Conservation (phyloP, 92 coral and sea anemone species). For the Metridium senile region DNA sequence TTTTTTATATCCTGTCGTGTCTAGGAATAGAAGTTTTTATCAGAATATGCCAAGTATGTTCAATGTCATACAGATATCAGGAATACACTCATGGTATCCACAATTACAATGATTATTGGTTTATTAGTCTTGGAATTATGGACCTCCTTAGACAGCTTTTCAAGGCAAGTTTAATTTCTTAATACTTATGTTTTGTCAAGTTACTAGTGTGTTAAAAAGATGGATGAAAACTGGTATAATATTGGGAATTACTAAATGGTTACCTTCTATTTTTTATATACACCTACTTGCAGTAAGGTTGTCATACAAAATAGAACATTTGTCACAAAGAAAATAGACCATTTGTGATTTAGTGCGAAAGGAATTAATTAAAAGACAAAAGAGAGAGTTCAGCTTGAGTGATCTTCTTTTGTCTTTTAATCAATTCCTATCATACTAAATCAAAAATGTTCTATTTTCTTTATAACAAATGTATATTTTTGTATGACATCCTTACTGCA, state of each 20-base stretch:
- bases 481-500: too few species aligned
- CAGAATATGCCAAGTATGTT: neutral
- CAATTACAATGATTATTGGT: slow-evolving; percentile 35
- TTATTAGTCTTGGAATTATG: slow-evolving; percentile 30
- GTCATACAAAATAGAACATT: too few species aligned
- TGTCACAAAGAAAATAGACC: too few species aligned
- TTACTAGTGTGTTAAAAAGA: neutral
- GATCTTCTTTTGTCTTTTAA: too few species aligned
- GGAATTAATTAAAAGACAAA: too few species aligned
- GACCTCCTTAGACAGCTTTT: slow-evolving; percentile 32
- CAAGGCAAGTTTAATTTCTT: slow-evolving; percentile 9
- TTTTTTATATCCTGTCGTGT: neutral
- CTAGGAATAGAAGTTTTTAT: neutral
- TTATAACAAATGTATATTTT: too few species aligned
- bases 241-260: neutral
- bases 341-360: too few species aligned
- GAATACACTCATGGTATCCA: neutral
- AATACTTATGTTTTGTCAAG: neutral
- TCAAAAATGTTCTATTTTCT: too few species aligned
- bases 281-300: too few species aligned
- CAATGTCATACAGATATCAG: neutral
- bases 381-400: too few species aligned
- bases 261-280: too few species aligned
- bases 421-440: too few species aligned
- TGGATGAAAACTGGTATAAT: neutral